Evolutionary conservation across 2,888 invertebrate species (phyloP), one percentile per base, ranked within the genome.

Genomic region (Drepana falcataria): DNA sequence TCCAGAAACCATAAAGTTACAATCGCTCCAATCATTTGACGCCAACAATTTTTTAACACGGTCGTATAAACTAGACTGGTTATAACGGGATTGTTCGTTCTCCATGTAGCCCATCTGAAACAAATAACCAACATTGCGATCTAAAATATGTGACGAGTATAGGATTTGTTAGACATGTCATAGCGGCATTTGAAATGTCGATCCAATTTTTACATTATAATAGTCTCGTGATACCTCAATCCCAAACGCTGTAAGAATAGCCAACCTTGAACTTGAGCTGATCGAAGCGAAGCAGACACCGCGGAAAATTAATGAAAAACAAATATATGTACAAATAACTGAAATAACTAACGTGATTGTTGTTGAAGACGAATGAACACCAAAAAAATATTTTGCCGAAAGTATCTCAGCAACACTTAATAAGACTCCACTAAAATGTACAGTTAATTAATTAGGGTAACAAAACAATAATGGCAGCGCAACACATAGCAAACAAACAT

Each of bases 21-120:
- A 94, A 71, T 94, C 94, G 67, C 92, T 92, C 91, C 91, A 92
- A 69, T 92, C 91, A 62, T 80, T 85, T 7, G 91, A 88, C 33
- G 87, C 86, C 41, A 91, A 69, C 53, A 92, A 68, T 61, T 89
- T 89, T 64, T 87, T 87, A 4, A 91, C 84, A 48, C 92, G 79
- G 48, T 90, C 88, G 71, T 91, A 89, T 53, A 91, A 74, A 69
- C 80, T 87, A 57, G 79, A 77, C 64, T 80, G 77, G 54, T 60
- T 69, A 53, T 54, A 63, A 57, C 57, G 63, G 53, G 69, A 68
- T 47, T 79, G 70, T 53, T 77, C 79, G 65, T 66, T 77, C 59
- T 76, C 79, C 65, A 78, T 71, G 55, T 73, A 80, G 37, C 77
- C 83, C 89, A 91, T 89, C 91, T 91, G 83, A 53, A 87, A 87